phyloP scores from a whole-genome alignment of 2,888 invertebrate species.

The Apamea monoglypha region DNA sequence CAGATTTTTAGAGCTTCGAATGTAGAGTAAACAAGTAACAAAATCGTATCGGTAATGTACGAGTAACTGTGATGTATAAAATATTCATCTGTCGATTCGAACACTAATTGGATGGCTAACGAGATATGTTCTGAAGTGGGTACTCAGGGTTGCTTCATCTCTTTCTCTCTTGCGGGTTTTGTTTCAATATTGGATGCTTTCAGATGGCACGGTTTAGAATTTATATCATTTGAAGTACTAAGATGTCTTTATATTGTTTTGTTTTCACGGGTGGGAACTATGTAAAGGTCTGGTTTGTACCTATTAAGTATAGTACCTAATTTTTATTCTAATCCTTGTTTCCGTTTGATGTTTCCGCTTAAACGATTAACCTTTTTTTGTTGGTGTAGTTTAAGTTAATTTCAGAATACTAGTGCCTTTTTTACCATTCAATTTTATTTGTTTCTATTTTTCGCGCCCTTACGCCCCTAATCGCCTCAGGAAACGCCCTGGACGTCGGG shows the following conservation, averaged over 20 bases:
- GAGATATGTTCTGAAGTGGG: slow-evolving; percentile 71
- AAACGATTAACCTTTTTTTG: no score
- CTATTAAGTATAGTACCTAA: neutral
- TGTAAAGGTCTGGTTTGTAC: neutral
- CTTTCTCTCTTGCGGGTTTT: slow-evolving; percentile 52
- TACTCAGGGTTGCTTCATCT: slow-evolving; percentile 58
- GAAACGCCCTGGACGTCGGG: no score
- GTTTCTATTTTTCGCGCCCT: no score
- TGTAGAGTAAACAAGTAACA: slow-evolving; percentile 58
- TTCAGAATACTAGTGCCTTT: no score
- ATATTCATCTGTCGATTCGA: slow-evolving; percentile 73
- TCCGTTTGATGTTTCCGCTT: no score
- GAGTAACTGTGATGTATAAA: slow-evolving; percentile 69
- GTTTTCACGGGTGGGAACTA: neutral
- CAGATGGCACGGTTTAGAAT: slow-evolving; percentile 33
- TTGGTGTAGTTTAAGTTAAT: no score
- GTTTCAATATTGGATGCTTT: slow-evolving; percentile 50
- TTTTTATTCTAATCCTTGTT: neutral
- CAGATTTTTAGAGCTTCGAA: slow-evolving; percentile 25
- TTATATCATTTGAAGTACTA: slow-evolving; percentile 10
- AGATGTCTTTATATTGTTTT: slow-evolving; percentile 20
- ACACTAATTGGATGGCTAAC: slow-evolving; percentile 76
- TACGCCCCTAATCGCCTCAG: no score
- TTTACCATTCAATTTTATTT: no score
- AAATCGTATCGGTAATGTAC: slow-evolving; percentile 63